Conservation (phyloP, 2,888 invertebrate genomes). For the Periphyllus acericola region DNA sequence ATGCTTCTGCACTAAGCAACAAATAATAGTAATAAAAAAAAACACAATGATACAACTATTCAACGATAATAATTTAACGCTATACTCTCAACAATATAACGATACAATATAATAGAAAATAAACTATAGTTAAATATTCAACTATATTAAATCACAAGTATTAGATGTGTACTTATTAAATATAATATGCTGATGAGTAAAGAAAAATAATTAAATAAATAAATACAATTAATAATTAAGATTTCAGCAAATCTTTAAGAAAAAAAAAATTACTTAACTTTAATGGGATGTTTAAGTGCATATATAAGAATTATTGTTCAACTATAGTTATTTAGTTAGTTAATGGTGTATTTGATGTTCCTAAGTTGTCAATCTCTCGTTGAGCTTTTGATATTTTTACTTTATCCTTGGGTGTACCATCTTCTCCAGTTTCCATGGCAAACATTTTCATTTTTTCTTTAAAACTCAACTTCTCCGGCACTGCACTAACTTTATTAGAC, state of each 20-base stretch:
- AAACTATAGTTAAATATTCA: conserved; percentile 60
- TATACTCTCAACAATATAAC: conserved; percentile 61
- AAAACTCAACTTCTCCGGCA: conserved; percentile 90
- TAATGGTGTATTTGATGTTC: conserved; percentile 68
- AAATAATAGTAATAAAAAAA: conserved; percentile 16
- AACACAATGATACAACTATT: conserved; percentile 51
- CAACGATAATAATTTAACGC: conserved; percentile 61
- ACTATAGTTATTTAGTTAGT: conserved; percentile 62
- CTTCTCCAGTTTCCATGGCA: conserved; percentile 94
- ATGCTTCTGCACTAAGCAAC: conserved; percentile 5
- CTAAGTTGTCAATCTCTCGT: conserved; percentile 85
- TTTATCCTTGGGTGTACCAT: conserved; percentile 91
- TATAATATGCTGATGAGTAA: conserved; percentile 48
- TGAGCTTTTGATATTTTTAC: conserved; percentile 96
- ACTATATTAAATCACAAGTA: conserved; percentile 60
- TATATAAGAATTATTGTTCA: conserved; percentile 16
- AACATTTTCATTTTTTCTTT: conserved; percentile 99
- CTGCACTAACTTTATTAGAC: conserved; percentile 68
- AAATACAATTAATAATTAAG: conserved; percentile 47
- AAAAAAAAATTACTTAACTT: conserved; percentile 35
- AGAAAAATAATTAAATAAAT: conserved; percentile 32
- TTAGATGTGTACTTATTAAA: conserved; percentile 47
- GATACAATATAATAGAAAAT: conserved; percentile 59
- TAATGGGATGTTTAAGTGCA: conserved; percentile 54
- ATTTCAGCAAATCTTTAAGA: conserved; percentile 40